Base-by-base conservation (phyloP, 2,888 invertebrate species). In the Drosophila helvetica region DNA sequence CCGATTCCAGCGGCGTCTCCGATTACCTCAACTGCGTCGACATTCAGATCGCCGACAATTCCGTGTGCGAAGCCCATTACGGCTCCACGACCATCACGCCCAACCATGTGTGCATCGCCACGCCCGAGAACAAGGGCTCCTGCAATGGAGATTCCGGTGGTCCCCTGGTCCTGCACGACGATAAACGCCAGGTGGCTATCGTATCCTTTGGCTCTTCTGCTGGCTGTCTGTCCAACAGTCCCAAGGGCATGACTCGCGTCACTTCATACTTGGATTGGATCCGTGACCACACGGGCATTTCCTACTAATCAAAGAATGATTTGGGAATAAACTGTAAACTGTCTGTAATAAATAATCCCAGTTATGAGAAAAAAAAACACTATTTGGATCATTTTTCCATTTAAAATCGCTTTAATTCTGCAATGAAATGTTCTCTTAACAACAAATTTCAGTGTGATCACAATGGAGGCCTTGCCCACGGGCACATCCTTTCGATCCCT, bases 81-180 rank as follows among this genome's bases (percentile, higher is more conserved):
- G 76, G 79, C 17, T 53, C 71, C 46, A 25, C 53, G 19, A n/a
- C 18, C 10, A 43, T 57, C 53, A 51, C 60, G 58, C 7, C 58
- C 15, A 78, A 77, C 12, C 77, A 79, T 12, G 64, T 90, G 27
- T 90, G 90, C 62, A 82, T 80, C 6, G 66, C 71, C 27, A 89
- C 88, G 0, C 72, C 84, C 47, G 66, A 60, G 22, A 76, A 75
- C 18, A 75, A 59, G 25, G 82, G 88, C 45, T 80, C 85, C 7
- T 90, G 90, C 74, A 62, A 74, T 9, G 89, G 90, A 4, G 91
- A 90, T 60, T 90, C 89, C 27, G 90, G 90, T n/a, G 90, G 89
- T 42, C 90, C 90, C 45, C 75, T 90, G 67, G 86, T 84, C 2
- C 61, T 79, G 50, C 66, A 69, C 19, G 52, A 61, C 7, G 59